Conservation (phyloP, 2,888 invertebrate genomes). For the Glaucopsyche alexis region DNA sequence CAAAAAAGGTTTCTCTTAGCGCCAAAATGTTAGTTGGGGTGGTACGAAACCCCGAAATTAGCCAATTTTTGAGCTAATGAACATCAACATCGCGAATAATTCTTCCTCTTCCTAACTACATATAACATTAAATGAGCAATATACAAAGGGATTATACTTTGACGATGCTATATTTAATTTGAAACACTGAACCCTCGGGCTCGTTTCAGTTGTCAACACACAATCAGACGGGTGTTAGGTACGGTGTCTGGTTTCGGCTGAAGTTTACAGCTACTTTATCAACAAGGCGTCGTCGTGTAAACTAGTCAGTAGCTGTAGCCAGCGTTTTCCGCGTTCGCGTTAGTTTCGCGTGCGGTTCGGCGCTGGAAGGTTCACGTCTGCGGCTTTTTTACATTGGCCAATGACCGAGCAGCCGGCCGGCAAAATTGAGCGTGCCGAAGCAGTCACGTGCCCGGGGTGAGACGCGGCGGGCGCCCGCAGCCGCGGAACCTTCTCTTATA, state of each 20-base stretch:
- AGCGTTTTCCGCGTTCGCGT: conserved; percentile 54
- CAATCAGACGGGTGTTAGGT: background rate
- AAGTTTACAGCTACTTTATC: background rate
- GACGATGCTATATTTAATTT: background rate
- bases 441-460: conserved; percentile 80
- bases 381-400: conserved; percentile 67
- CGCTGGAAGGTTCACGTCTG: conserved; percentile 60
- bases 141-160: background rate
- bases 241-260: background rate
- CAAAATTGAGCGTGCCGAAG: conserved; percentile 64
- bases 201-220: conserved; percentile 44
- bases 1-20: no score
- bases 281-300: background rate
- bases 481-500: conserved; percentile 74
- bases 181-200: background rate
- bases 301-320: no score
- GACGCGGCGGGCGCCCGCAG: conserved; percentile 72
- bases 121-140: no score
- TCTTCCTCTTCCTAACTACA: no score
- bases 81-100: no score
- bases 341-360: conserved; percentile 60
- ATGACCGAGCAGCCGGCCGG: conserved; percentile 73
- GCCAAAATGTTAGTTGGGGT: no score
- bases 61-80: no score
- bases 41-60: no score